Evolutionary conservation across 2,797 vertebrate species (phyloP).

Genomic region (Eupleurogrammus muticus): DNA sequence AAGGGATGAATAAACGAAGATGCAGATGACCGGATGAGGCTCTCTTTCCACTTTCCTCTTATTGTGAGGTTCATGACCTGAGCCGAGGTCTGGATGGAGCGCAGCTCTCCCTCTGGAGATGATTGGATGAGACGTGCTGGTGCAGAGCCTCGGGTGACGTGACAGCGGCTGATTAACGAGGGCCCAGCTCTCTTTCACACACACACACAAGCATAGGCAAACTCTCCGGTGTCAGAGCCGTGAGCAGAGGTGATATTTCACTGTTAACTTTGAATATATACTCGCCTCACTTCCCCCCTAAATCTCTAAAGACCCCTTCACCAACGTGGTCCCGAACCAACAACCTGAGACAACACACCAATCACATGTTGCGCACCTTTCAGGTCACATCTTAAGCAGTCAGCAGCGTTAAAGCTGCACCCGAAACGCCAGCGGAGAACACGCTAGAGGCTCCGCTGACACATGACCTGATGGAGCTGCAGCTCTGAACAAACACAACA

Average conservation of each 20-base stretch:
- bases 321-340: too few relatives aligned
- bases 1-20: slow-evolving; percentile 2
- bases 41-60: slow-evolving; percentile 67
- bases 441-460: background rate
- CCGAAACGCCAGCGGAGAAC: slow-evolving; percentile 17
- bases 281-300: slow-evolving; percentile 52
- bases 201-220: slow-evolving; percentile 32
- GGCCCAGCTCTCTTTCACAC: slow-evolving; percentile 9
- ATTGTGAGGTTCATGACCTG: slow-evolving; percentile 61
- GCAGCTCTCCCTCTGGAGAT: slow-evolving; percentile 33
- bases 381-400: slow-evolving; percentile 63
- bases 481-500: background rate
- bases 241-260: slow-evolving; percentile 63
- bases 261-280: slow-evolving; percentile 53
- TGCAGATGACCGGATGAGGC: slow-evolving; percentile 36
- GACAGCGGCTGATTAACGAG: slow-evolving; percentile 60
- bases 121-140: slow-evolving; percentile 10
- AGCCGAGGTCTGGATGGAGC: slow-evolving; percentile 30
- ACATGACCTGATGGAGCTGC: too few relatives aligned
- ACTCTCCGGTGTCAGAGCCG: slow-evolving; percentile 42
- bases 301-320: slow-evolving; percentile 71
- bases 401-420: slow-evolving; percentile 45
- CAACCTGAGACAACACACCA: slow-evolving; percentile 35
- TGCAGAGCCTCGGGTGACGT: slow-evolving; percentile 20
- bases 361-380: slow-evolving; percentile 46